These are phyloP conservation scores for Aporrectodea caliginosa DNA, from an alignment of 1,140 invertebrate species.

Conservation along the genomic window DNA sequence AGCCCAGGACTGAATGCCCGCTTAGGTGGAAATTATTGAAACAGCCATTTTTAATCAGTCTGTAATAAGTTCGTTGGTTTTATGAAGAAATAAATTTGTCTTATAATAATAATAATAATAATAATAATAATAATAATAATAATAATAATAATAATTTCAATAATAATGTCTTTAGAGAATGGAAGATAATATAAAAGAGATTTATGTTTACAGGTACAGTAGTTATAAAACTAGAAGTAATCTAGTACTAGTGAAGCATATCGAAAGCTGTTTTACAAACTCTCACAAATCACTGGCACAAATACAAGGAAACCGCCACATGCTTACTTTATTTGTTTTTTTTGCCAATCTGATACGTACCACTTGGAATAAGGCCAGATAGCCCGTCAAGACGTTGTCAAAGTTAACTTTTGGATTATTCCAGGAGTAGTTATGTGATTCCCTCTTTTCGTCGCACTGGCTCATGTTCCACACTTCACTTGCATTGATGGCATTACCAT, in stretches of 20 bases:
- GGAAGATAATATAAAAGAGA: not conserved
- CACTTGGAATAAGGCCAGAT: slow-evolving; percentile 95
- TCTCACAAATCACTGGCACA: not conserved
- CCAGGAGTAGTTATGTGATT: slow-evolving; percentile 76
- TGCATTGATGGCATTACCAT: slow-evolving; percentile 61
- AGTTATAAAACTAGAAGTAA: not conserved
- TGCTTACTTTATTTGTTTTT: too few species aligned
- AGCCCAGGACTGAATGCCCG: not conserved
- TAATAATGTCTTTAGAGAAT: not conserved
- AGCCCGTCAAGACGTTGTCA: slow-evolving; percentile 95
- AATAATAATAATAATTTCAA: not conserved
- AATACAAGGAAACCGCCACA: too few species aligned
- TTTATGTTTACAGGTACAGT: not conserved
- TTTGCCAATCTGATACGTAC: too few species aligned
- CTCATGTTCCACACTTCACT: slow-evolving; percentile 82
- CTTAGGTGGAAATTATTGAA: not conserved
- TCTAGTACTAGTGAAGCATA: not conserved
- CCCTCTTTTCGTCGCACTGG: slow-evolving; percentile 31
- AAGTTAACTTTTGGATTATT: slow-evolving; percentile 96
- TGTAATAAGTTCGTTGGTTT: too few species aligned
- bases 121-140: not conserved
- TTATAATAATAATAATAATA: too few species aligned
- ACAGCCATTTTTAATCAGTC: too few species aligned
- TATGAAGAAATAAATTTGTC: too few species aligned
- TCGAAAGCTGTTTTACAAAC: not conserved